phyloP scores from a whole-genome alignment of 2,797 vertebrate genomes.

The Yasuhikotakia modesta region DNA sequence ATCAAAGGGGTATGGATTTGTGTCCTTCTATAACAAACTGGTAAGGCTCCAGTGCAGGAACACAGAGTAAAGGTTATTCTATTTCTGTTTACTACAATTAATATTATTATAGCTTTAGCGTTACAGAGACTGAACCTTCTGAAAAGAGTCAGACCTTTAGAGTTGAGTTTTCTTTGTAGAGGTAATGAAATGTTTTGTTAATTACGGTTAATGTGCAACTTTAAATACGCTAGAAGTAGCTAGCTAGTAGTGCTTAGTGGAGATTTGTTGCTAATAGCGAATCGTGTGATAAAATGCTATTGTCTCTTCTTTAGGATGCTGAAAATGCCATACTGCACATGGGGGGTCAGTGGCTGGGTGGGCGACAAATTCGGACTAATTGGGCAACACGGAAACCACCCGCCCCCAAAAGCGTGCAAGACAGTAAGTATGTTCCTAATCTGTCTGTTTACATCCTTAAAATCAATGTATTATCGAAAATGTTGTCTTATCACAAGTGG shows the following conservation, averaged over 20 bases:
- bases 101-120: slow-evolving; percentile 34
- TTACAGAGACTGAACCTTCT: background rate
- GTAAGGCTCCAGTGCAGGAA: slow-evolving; percentile 86
- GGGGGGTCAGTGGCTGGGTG: slow-evolving; percentile 97
- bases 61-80: slow-evolving; percentile 81
- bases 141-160: slow-evolving; percentile 8
- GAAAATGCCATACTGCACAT: slow-evolving; percentile 97
- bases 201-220: background rate
- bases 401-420: slow-evolving; percentile 92
- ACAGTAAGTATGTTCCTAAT: slow-evolving; percentile 81
- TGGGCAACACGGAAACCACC: slow-evolving; percentile 98
- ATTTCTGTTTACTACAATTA: slow-evolving; percentile 76
- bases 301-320: slow-evolving; percentile 84
- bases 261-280: slow-evolving; percentile 4
- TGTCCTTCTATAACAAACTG: slow-evolving; percentile 99
- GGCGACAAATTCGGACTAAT: slow-evolving; percentile 96
- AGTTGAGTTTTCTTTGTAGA: slow-evolving; percentile 16
- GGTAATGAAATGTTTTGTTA: too few relatives aligned
- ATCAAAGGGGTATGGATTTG: slow-evolving; percentile 99
- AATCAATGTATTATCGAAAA: too few relatives aligned
- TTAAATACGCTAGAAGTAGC: background rate
- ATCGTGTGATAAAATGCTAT: slow-evolving; percentile 24
- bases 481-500: too few relatives aligned
- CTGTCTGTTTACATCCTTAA: background rate
- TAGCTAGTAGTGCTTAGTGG: background rate